A percentile compares a stretch with the other conserved stretches of the same genome.
These are phyloP conservation scores for Melitaea cinxia DNA, from an alignment of 1,140 invertebrate genomes.

Conservation along the genomic window DNA sequence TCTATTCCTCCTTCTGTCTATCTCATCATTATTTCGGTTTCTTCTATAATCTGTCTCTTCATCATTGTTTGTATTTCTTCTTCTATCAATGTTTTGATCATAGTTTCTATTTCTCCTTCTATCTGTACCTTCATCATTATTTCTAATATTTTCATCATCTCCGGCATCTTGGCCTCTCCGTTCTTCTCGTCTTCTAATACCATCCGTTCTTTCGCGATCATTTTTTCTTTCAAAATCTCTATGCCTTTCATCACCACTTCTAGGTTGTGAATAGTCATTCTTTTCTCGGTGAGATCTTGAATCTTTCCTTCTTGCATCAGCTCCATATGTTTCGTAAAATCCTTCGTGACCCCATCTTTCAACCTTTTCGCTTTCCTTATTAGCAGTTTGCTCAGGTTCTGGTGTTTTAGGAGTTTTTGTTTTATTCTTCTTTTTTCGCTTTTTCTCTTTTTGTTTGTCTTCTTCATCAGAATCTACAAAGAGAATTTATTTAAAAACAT, in stretches of 20 bases:
- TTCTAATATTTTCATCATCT: slow-evolving; percentile 12
- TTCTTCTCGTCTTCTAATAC: slow-evolving; percentile 22
- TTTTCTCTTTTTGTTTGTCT: slow-evolving; percentile 60
- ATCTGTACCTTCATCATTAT: slow-evolving; percentile 10
- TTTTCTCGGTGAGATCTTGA: slow-evolving; percentile 38
- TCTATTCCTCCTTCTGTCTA: not conserved
- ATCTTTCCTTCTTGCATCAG: slow-evolving; percentile 54
- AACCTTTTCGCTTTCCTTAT: slow-evolving; percentile 37
- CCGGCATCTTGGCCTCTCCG: not conserved
- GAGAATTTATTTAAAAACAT: slow-evolving; percentile 20
- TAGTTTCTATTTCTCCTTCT: slow-evolving; percentile 25
- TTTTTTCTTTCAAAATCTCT: slow-evolving; percentile 20
- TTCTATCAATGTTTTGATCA: slow-evolving; percentile 2
- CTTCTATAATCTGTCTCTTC: not conserved
- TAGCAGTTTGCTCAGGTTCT: slow-evolving; percentile 39
- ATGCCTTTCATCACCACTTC: slow-evolving; percentile 23
- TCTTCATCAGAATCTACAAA: slow-evolving; percentile 62
- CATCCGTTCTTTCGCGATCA: slow-evolving; percentile 9
- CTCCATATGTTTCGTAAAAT: slow-evolving; percentile 71
- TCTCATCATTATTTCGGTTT: not conserved
- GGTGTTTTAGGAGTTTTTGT: slow-evolving; percentile 44
- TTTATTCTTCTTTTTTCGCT: slow-evolving; percentile 50
- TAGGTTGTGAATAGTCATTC: slow-evolving; percentile 32
- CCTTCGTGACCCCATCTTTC: slow-evolving; percentile 73
- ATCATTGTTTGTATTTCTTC: not conserved